A percentile compares a stretch with the other conserved stretches of the same genome.
These are phyloP conservation scores for Aporophyla nigra DNA, from an alignment of 2,888 invertebrate species.

Conservation along the genomic window DNA sequence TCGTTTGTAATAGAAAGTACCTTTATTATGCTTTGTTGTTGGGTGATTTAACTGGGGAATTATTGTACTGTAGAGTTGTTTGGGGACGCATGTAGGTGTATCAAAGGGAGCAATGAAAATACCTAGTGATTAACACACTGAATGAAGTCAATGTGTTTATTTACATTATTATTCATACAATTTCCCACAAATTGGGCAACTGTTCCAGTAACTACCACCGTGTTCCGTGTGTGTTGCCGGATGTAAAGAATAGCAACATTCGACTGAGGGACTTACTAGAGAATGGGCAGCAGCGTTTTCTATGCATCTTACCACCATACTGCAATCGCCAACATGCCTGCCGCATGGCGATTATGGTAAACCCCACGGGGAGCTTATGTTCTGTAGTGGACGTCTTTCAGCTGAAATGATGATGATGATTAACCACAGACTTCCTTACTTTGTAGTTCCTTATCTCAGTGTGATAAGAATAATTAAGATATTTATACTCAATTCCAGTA, in stretches of 20 bases:
- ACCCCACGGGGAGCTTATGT: too few species aligned
- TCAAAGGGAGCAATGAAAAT: neutral
- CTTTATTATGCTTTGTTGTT: constrained; percentile 34
- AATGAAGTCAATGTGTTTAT: neutral
- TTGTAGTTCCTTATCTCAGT: neutral
- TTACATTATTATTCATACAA: neutral
- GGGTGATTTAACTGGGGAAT: constrained; percentile 38
- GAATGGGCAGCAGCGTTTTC: too few species aligned
- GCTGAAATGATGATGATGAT: too few species aligned
- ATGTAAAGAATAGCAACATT: too few species aligned
- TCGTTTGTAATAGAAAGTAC: constrained; percentile 38
- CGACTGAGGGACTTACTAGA: too few species aligned
- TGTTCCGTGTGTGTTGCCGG: too few species aligned
- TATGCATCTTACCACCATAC: too few species aligned
- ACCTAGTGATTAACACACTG: neutral
- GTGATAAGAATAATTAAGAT: neutral
- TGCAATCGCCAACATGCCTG: too few species aligned
- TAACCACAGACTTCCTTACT: neutral
- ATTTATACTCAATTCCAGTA: neutral
- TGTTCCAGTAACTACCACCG: too few species aligned
- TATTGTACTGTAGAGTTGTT: constrained; percentile 1
- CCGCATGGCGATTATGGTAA: too few species aligned
- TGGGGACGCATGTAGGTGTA: neutral
- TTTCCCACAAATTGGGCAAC: neutral
- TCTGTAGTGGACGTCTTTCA: too few species aligned